Base-by-base conservation (phyloP, 1,140 invertebrate species). In the Apis laboriosa region DNA sequence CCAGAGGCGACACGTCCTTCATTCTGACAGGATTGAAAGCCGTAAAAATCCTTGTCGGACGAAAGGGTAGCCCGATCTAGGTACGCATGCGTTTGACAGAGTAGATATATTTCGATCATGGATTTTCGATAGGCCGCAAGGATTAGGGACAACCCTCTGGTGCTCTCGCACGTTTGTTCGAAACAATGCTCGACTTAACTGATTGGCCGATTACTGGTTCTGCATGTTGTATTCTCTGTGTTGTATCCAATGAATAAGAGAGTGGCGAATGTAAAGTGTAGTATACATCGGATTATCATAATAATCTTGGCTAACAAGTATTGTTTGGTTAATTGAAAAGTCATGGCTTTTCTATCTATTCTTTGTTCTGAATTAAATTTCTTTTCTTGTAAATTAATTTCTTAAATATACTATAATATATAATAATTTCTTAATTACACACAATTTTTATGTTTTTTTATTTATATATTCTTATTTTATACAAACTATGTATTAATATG, bases 61-160 rank as follows among this genome's bases (percentile, higher is more conserved):
- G 92, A 93, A 93, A 93, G 92, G 92, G 92, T 92, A 92, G 92
- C 91, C 92, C 91, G 92, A 92, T 92, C 91, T 92, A 92, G 89
- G 91, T 91, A 92, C 91, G 91, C 88, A 92, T 93, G 92, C 92
- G 92, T 93, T 93, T 93, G 92, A 93, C 92, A 93, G 92, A 93
- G 89, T 92, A 93, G 92, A 92, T 93, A 92, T 93, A 93, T 92
- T 92, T 91, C 89, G 91, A 92, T 91, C 92, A 93, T 93, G 91
- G 92, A 91, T 92, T 92, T 93, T 92, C 91, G 92, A 92, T 93
- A 90, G 91, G 90, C 88, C 85, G 90, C 85, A 91, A 90, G 90
- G 91, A 92, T 92, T 91, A 92, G 90, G 90, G 88, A 86, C 74
- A 86, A 86, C 90, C 89, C 84, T 85, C 80, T 61, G 61, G 64